Evolutionary conservation across 1,140 invertebrate species (phyloP), one percentile per base, ranked within the genome.

Genomic region (Macrocentrus cingulum): DNA sequence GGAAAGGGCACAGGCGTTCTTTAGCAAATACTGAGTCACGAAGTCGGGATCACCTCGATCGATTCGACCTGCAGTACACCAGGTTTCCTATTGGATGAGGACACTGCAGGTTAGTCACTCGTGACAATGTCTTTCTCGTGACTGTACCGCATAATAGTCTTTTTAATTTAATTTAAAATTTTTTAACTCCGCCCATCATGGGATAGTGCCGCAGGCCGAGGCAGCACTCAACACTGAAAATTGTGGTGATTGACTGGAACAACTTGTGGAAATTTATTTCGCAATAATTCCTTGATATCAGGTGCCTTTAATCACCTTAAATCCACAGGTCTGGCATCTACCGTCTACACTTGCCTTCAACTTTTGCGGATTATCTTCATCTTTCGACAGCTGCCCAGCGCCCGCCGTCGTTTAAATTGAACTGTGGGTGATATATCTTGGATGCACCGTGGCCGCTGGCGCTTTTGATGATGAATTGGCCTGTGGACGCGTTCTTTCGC

Each of bases 241-340:
- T n/a, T n/a, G n/a, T n/a, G n/a, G n/a, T n/a, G n/a, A n/a, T n/a
- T n/a, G n/a, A n/a, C n/a, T n/a, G n/a, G n/a, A n/a, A n/a, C n/a
- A n/a, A n/a, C n/a, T n/a, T n/a, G n/a, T n/a, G n/a, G 64, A 73
- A 69, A 76, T 77, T 74, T 74, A 73, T 68, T 69, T 67, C 72
- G 76, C 77, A 79, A 78, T 77, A 80, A 80, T 80, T 77, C 70
- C 44, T 74, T 68, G 70, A 77, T 78, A 80, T 80, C 76, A 77
- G 75, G 73, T 80, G 76, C 72, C 75, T 78, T 80, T 80, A 78
- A 78, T 80, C 76, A 77, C 68, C 74, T 80, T 78, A 80, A 80
- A 78, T 77, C 77, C 76, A 80, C 76, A 78, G 68, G 60, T 59
- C 65, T 41, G 70, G 70, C 71, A 76, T 70, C 13, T 34, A 34